Base-by-base conservation (phyloP, 2,113 vertebrate species). In the Dipodomys stephensi region DNA sequence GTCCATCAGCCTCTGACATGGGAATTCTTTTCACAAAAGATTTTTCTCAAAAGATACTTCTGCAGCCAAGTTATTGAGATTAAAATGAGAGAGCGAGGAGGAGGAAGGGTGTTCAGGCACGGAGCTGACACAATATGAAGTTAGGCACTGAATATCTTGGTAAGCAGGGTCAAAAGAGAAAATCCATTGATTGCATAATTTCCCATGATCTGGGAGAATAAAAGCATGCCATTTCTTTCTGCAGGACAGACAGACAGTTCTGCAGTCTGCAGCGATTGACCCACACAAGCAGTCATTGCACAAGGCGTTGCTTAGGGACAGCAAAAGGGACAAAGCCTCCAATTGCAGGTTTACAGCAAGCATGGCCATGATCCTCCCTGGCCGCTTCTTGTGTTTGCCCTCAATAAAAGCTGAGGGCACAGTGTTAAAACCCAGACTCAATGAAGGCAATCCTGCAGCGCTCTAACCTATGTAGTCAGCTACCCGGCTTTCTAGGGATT, bases 91-190 rank as follows among this genome's bases (percentile, higher is more conserved):
- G 90, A 80, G 53, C 92, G 68, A 74, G 25, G 69, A 27, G 57
- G 91, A n/a, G 30, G 68, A 46, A 83, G 57, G 4, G 39, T 64
- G 19, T 79, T 73, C 68, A 79, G 88, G 57, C 39, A 60, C n/a
- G 35, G 35, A 35, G 71, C 15, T 6, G 22, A 69, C 57, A 10
- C 20, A 35, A 88, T 69, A 25, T 83, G 82, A 92, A 88, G 82
- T 88, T 82, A 90, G 67, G 22, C 82, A 85, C 25, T 72, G 88
- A 94, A 88, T 76, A 93, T 94, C 94, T 92, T 86, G 88, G 88
- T 44, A 93, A 92, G 74, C 67, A 79, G 49, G n/a, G 94, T 72
- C 65, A 96, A 96, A 94, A 86, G 88, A 86, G 91, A 92, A 57
- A 96, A 39, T 64, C 65, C 57, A 92, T 73, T 71, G 23, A 67